phyloP scores from a whole-genome alignment of 2,113 vertebrate species.

The Pandion haliaetus region DNA sequence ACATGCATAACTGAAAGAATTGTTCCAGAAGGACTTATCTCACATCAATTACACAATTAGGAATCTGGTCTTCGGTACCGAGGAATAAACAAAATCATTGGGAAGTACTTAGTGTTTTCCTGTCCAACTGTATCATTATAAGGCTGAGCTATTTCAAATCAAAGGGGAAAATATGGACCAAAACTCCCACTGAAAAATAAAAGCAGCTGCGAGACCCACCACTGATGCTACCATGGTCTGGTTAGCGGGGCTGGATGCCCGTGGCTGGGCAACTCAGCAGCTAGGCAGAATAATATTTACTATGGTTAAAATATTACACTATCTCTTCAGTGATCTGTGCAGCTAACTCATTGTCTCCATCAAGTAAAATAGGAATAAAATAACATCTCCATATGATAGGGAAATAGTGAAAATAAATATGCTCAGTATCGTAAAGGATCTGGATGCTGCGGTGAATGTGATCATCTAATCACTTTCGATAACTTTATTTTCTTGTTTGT shows the following conservation, averaged over 20 bases:
- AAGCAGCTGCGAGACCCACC: background rate
- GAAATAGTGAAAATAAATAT: background rate
- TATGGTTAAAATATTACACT: background rate
- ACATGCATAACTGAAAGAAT: background rate
- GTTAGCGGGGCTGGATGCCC: background rate
- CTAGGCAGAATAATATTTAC: background rate
- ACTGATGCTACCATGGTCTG: background rate
- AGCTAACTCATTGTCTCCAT: background rate
- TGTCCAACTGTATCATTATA: slow-evolving; percentile 2
- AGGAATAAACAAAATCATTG: background rate
- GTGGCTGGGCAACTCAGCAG: background rate
- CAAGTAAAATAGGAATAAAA: background rate
- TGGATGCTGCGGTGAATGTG: background rate
- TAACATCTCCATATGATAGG: background rate
- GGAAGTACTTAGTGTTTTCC: background rate
- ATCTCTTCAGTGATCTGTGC: background rate
- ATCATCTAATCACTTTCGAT: background rate
- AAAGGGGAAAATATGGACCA: background rate
- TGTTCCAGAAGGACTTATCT: slow-evolving; percentile 52
- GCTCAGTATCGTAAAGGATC: background rate
- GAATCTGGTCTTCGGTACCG: background rate
- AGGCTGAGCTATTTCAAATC: slow-evolving; percentile 23
- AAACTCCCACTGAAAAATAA: background rate
- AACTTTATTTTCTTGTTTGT: background rate
- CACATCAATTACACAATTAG: slow-evolving; percentile 51